Conservation (phyloP, 2,888 invertebrate species). For the Cabera pusaria region DNA sequence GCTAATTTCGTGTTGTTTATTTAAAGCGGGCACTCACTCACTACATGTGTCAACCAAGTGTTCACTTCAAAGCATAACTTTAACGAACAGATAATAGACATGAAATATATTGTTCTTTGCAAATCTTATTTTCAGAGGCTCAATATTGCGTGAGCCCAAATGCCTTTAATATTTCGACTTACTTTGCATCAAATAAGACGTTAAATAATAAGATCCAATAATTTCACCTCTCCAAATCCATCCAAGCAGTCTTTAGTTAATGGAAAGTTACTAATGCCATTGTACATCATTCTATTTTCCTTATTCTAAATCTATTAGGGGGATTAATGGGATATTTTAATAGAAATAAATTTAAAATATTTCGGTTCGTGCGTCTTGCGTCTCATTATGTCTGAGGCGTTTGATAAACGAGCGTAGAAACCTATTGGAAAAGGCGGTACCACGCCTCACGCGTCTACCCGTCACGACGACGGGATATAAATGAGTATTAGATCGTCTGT, state of each 20-base stretch:
- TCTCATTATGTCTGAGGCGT: constrained; percentile 75
- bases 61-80: too few relatives aligned
- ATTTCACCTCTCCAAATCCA: constrained; percentile 18
- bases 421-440: constrained; percentile 74
- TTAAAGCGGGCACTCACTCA: constrained; percentile 1
- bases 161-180: too few relatives aligned
- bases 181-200: constrained; percentile 6
- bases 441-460: constrained; percentile 58
- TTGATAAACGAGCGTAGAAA: constrained; percentile 72
- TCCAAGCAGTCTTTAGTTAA: constrained; percentile 23
- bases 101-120: too few relatives aligned
- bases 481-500: constrained; percentile 80
- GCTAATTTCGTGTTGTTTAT: constrained; percentile 21
- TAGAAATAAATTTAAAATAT: constrained; percentile 68
- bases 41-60: too few relatives aligned
- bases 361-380: constrained; percentile 62
- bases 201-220: constrained; percentile 11
- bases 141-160: too few relatives aligned
- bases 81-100: too few relatives aligned
- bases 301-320: constrained; percentile 45
- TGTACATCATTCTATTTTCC: constrained; percentile 38
- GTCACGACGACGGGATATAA: constrained; percentile 77
- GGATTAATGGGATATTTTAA: constrained; percentile 53
- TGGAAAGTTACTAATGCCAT: constrained; percentile 27
- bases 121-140: background rate